These are phyloP conservation scores for Drosophila persimilis DNA, from an alignment of 1,140 invertebrate species.

Conservation along the genomic window DNA sequence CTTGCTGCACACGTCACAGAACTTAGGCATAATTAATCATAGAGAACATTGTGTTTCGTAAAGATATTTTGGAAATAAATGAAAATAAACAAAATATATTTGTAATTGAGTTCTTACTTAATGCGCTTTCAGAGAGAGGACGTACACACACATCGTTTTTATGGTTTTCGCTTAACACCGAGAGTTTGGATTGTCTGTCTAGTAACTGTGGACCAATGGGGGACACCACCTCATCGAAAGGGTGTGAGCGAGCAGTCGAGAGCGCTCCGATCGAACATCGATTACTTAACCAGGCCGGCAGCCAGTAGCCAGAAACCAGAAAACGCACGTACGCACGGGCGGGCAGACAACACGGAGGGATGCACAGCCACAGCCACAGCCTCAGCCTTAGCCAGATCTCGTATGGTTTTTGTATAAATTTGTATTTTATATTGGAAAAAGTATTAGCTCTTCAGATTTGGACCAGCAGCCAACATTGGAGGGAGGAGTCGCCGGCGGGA, in stretches of 20 bases:
- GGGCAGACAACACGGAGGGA: no score
- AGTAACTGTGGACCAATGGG: conserved; percentile 69
- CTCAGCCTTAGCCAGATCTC: conserved; percentile 35
- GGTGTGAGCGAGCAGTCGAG: conserved; percentile 48
- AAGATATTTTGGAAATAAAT: conserved; percentile 54
- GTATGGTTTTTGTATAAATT: conserved; percentile 23
- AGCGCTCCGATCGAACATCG: conserved; percentile 66
- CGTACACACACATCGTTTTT: conserved; percentile 76
- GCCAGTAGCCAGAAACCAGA: conserved; percentile 25
- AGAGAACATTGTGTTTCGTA: conserved; percentile 39
- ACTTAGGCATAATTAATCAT: conserved; percentile 71
- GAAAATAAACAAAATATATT: conserved; percentile 63
- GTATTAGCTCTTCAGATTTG: conserved; percentile 14
- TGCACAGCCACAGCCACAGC: background rate
- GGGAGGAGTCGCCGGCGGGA: conserved; percentile 34
- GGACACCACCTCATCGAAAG: conserved; percentile 66
- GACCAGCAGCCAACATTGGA: conserved; percentile 22
- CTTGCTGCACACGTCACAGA: conserved; percentile 60
- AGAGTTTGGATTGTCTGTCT: conserved; percentile 76
- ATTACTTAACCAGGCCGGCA: conserved; percentile 49
- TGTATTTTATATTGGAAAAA: conserved; percentile 45
- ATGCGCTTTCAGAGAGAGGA: conserved; percentile 80
- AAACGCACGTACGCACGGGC: no score
- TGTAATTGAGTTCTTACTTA: conserved; percentile 81
- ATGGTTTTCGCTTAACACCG: conserved; percentile 56